phyloP scores from a whole-genome alignment of 2,888 invertebrate species.

The Allygus modestus region DNA sequence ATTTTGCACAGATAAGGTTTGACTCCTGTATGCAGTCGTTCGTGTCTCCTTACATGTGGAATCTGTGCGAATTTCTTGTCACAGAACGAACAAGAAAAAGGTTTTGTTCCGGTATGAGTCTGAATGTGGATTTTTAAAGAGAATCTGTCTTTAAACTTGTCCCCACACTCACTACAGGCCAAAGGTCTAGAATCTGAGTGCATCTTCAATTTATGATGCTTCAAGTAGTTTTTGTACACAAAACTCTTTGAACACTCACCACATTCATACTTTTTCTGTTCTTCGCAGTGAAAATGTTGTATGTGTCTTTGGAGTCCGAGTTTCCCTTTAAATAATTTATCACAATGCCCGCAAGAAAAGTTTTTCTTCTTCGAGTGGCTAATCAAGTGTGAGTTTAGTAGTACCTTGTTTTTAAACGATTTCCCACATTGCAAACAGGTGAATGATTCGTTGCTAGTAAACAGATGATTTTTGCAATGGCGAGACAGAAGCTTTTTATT shows the following conservation, averaged over 20 bases:
- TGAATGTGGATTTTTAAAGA: not conserved
- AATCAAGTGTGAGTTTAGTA: not conserved
- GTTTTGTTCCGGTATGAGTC: not conserved
- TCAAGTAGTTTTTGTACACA: not conserved
- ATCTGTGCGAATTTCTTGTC: not conserved
- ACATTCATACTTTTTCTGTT: not conserved
- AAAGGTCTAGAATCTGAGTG: not conserved
- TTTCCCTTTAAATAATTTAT: not conserved
- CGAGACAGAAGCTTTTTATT: not conserved
- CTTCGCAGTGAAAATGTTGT: not conserved
- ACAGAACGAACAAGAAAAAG: not conserved
- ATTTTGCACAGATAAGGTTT: slow-evolving; percentile 7
- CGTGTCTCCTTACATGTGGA: not conserved
- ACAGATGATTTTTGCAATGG: not conserved
- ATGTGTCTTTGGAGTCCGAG: not conserved
- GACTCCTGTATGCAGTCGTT: not conserved
- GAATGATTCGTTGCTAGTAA: not conserved
- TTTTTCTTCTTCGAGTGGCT: not conserved
- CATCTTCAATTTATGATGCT: not conserved
- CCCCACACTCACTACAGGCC: not conserved
- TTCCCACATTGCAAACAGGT: not conserved
- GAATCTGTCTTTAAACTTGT: not conserved
- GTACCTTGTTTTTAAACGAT: not conserved
- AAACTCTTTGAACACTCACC: slow-evolving; percentile 1
- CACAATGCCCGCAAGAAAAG: not conserved